Conservation (phyloP, 1,140 invertebrate species). For the Drosophila pectinifera region DNA sequence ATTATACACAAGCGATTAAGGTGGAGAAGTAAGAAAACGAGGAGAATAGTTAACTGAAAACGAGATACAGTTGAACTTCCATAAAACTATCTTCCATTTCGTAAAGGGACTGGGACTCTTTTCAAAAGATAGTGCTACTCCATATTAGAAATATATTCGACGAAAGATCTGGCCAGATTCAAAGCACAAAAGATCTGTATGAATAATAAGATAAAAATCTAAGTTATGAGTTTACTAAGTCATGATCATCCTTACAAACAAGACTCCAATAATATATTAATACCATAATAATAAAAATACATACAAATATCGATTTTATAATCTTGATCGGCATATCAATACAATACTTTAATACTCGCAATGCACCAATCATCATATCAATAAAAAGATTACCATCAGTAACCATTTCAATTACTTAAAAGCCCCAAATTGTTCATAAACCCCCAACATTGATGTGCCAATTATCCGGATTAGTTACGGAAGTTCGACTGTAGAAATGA, state of each 20-base stretch:
- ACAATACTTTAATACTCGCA: background rate
- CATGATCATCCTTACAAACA: too few relatives aligned
- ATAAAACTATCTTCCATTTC: background rate
- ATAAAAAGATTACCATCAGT: background rate
- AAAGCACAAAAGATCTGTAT: too few relatives aligned
- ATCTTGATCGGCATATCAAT: background rate
- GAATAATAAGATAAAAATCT: too few relatives aligned
- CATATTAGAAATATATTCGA: background rate
- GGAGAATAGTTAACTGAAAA: slow-evolving; percentile 4
- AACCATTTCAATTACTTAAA: background rate
- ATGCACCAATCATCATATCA: background rate
- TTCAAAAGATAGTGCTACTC: background rate
- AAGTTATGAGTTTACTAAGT: too few relatives aligned
- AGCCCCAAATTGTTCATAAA: background rate
- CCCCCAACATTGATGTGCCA: background rate
- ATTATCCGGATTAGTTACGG: slow-evolving; percentile 30
- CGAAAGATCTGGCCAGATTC: background rate
- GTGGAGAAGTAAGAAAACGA: background rate
- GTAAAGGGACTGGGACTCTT: background rate
- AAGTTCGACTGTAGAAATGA: slow-evolving; percentile 26
- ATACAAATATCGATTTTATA: background rate
- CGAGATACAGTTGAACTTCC: slow-evolving; percentile 20
- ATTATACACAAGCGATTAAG: slow-evolving; percentile 55
- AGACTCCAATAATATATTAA: too few relatives aligned
- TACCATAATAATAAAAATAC: background rate